Evolutionary conservation across 2,888 invertebrate genomes (phyloP).

Genomic region (Cerastis leucographa): DNA sequence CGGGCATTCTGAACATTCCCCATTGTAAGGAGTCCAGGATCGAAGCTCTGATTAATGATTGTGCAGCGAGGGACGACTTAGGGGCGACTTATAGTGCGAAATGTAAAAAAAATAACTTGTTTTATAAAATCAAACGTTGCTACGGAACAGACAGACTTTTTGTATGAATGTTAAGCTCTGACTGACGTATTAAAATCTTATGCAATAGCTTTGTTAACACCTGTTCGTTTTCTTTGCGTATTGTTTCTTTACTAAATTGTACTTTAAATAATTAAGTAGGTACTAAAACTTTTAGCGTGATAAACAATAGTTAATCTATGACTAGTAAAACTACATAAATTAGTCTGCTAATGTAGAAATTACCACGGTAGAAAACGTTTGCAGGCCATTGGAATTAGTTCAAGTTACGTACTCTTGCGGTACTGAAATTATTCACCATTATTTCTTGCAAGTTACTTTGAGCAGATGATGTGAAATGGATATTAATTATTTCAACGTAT

Average conservation of each 20-base stretch:
- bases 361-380: constrained; percentile 8
- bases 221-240: constrained; percentile 3
- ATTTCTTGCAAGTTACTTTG: constrained; percentile 25
- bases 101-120: constrained; percentile 61
- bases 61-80: constrained; percentile 85
- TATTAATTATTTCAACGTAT: constrained; percentile 13
- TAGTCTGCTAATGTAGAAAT: constrained; percentile 31
- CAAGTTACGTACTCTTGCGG: constrained; percentile 9
- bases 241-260: constrained; percentile 9
- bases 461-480: constrained; percentile 40
- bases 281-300: constrained; percentile 21
- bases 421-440: constrained; percentile 15
- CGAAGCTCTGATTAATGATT: constrained; percentile 90
- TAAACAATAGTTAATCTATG: constrained; percentile 46
- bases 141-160: constrained; percentile 1
- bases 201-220: constrained; percentile 20
- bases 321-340: constrained; percentile 36
- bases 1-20: constrained; percentile 88
- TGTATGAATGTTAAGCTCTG: background rate
- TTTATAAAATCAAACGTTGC: constrained; percentile 44
- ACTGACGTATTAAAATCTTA: constrained; percentile 1
- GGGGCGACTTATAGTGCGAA: constrained; percentile 71
- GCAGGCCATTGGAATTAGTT: constrained; percentile 9
- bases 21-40: constrained; percentile 89
- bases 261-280: constrained; percentile 30